phyloP scores from a whole-genome alignment of 2,113 vertebrate genomes.

The Lophius piscatorius region DNA sequence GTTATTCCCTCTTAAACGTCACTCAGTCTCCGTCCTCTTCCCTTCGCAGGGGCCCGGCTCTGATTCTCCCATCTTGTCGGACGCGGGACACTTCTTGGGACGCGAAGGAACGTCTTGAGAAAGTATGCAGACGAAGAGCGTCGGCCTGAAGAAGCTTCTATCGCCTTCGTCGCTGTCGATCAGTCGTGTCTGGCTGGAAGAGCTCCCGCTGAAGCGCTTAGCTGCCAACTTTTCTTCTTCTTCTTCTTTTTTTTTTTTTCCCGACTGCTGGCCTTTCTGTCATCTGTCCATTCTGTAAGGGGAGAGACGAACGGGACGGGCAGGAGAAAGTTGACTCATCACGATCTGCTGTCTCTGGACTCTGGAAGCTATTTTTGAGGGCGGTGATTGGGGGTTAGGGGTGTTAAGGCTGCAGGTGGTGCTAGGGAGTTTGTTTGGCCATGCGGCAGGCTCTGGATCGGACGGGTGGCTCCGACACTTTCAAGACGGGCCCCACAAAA shows the following conservation, averaged over 20 bases:
- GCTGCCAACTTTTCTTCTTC: too few species aligned
- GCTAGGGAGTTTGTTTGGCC: constrained; percentile 58
- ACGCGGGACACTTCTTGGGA: constrained; percentile 2
- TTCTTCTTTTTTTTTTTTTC: too few species aligned
- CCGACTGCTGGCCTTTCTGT: constrained; percentile 25
- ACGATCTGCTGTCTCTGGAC: constrained; percentile 53
- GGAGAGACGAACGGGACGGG: constrained; percentile 29
- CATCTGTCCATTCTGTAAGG: constrained; percentile 35
- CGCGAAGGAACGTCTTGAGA: constrained; percentile 15
- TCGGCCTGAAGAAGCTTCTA: constrained; percentile 20
- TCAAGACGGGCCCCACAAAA: constrained; percentile 52
- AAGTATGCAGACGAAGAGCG: constrained; percentile 11
- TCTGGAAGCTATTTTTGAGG: constrained; percentile 51
- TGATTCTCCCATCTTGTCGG: constrained; percentile 5
- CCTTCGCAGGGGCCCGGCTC: constrained; percentile 57
- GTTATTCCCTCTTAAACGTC: constrained; percentile 58
- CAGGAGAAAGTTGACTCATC: constrained; percentile 52
- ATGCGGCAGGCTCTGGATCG: constrained; percentile 71
- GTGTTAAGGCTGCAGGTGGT: constrained; percentile 60
- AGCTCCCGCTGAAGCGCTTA: constrained; percentile 40
- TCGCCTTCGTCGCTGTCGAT: constrained; percentile 66
- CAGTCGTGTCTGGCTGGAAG: constrained; percentile 41
- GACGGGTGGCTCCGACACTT: constrained; percentile 46
- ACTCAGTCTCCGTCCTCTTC: constrained; percentile 51
- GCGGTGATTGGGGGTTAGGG: constrained; percentile 32